Percentiles rank a stretch among this genome's conserved stretches.
Evolutionary conservation across 2,113 vertebrate genomes (phyloP).

Genomic region (Cygnus buccinator): DNA sequence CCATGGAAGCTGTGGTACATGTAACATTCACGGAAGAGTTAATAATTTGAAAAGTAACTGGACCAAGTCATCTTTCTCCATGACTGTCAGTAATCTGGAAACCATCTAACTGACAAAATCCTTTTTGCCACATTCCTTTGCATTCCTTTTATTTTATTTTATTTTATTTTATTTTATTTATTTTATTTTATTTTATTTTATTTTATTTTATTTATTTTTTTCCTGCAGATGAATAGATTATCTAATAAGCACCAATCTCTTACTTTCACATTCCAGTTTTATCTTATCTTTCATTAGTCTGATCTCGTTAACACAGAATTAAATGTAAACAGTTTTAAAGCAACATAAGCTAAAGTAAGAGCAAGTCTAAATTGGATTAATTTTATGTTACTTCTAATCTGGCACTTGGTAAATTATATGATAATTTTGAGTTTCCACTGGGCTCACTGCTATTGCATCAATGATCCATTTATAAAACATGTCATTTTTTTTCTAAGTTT

Average conservation of each 20-base stretch:
- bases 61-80: neutral
- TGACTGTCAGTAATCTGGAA: neutral
- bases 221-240: neutral
- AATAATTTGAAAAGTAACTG: neutral
- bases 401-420: neutral
- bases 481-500: neutral
- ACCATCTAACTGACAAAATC: neutral
- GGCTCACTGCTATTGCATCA: neutral
- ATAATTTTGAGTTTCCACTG: neutral
- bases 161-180: too few relatives aligned
- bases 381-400: neutral
- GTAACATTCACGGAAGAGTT: neutral
- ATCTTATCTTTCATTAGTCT: neutral
- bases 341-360: neutral
- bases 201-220: neutral
- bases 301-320: neutral
- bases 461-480: neutral
- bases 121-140: neutral
- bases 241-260: neutral
- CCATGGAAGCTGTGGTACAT: neutral
- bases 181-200: too few relatives aligned
- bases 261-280: neutral
- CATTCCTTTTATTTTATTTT: neutral
- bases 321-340: conserved; percentile 5
- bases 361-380: neutral